phyloP scores from a whole-genome alignment of 1,140 invertebrate genomes.

The Aradophagus sp. region DNA sequence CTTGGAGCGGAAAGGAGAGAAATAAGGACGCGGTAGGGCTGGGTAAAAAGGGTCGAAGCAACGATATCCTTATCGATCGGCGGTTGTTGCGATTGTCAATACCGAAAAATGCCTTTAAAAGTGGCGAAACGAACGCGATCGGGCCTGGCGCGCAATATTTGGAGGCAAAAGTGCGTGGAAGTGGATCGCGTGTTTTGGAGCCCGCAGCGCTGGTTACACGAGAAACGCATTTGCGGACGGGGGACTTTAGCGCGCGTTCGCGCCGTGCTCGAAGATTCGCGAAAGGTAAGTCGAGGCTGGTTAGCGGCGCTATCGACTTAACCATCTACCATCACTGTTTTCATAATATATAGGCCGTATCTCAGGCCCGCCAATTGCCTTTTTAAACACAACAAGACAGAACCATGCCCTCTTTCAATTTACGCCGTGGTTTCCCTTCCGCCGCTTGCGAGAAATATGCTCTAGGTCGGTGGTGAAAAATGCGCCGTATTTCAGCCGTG shows the following conservation, averaged over 20 bases:
- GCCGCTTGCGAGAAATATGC: slow-evolving; percentile 49
- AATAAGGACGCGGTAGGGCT: too few relatives aligned
- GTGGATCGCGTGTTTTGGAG: slow-evolving; percentile 67
- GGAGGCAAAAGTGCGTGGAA: slow-evolving; percentile 67
- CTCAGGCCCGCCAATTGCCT: slow-evolving; percentile 73
- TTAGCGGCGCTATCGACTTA: slow-evolving; percentile 68
- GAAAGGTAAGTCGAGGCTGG: slow-evolving; percentile 58
- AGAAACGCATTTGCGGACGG: slow-evolving; percentile 73
- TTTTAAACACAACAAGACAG: slow-evolving; percentile 74
- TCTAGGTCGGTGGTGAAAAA: slow-evolving; percentile 39
- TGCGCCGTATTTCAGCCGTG: slow-evolving; percentile 47
- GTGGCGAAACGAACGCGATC: slow-evolving; percentile 33
- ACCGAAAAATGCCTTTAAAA: slow-evolving; percentile 27
- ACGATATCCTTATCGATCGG: too few relatives aligned
- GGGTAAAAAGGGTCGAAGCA: too few relatives aligned
- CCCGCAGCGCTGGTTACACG: slow-evolving; percentile 67
- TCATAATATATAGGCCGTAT: slow-evolving; percentile 73
- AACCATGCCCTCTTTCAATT: slow-evolving; percentile 73
- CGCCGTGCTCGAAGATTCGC: slow-evolving; percentile 43
- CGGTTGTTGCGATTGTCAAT: neutral
- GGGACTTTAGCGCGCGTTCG: slow-evolving; percentile 44
- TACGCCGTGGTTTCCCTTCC: slow-evolving; percentile 70
- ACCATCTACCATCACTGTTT: slow-evolving; percentile 71
- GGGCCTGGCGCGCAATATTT: slow-evolving; percentile 63
- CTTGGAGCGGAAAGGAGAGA: too few relatives aligned